Evolutionary conservation across 2,113 vertebrate genomes (phyloP).

Genomic region (Orthonyx spaldingii): DNA sequence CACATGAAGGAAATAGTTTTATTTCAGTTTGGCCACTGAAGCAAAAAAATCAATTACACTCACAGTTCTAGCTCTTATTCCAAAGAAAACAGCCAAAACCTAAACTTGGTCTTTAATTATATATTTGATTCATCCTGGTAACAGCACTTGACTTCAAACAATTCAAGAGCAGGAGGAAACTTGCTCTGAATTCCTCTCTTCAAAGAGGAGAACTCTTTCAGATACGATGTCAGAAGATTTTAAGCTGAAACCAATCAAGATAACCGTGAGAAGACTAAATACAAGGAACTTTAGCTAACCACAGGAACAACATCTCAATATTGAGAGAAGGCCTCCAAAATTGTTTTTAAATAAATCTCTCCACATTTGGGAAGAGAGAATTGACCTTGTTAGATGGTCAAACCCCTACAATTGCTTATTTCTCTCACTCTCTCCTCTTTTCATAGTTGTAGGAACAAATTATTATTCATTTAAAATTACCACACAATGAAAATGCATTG

Average conservation of each 20-base stretch:
- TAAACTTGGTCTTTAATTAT: conserved; percentile 46
- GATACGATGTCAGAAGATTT: conserved; percentile 7
- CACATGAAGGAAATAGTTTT: neutral
- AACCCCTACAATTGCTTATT: neutral
- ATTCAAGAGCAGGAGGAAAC: conserved; percentile 52
- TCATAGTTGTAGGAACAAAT: neutral
- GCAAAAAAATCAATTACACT: conserved; percentile 31
- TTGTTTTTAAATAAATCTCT: neutral
- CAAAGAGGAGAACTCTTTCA: conserved; percentile 19
- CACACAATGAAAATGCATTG: neutral
- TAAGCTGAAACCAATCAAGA: neutral
- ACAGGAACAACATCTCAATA: neutral
- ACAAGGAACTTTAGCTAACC: neutral
- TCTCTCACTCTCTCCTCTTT: neutral
- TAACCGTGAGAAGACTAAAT: neutral
- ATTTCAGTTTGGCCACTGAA: conserved; percentile 13
- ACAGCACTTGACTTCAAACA: conserved; percentile 55
- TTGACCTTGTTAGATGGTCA: neutral
- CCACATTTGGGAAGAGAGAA: neutral
- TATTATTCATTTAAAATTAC: neutral
- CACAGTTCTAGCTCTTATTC: conserved; percentile 3
- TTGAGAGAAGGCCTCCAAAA: neutral
- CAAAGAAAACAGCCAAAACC: conserved; percentile 27
- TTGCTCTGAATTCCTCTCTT: conserved; percentile 58
- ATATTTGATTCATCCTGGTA: conserved; percentile 44